Conservation (phyloP, 2,888 invertebrate genomes). For the Eupithecia dodoneata region DNA sequence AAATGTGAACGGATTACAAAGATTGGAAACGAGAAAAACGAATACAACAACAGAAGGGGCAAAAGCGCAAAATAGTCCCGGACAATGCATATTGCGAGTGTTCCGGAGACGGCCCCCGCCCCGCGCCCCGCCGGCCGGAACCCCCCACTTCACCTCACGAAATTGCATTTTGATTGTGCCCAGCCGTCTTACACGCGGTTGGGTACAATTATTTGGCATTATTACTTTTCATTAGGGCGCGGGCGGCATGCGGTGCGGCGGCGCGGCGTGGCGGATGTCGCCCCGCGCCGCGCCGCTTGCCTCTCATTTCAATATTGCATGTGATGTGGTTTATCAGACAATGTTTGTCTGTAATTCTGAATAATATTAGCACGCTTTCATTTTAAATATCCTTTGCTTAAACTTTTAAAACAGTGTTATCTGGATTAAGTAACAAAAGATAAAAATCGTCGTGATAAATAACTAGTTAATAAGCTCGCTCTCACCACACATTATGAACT, state of each 20-base stretch:
- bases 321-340: not conserved
- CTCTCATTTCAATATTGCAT: constrained; percentile 38
- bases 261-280: constrained; percentile 32
- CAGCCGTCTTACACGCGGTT: constrained; percentile 66
- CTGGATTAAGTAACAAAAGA: not conserved
- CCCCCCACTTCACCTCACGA: constrained; percentile 53
- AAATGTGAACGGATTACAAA: constrained; percentile 56
- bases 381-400: not conserved
- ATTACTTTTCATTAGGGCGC: constrained; percentile 67
- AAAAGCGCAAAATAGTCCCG: constrained; percentile 64
- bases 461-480: constrained; percentile 7
- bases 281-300: constrained; percentile 29
- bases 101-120: constrained; percentile 41
- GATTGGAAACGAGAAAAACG: constrained; percentile 60
- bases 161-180: constrained; percentile 76
- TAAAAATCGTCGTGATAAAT: not conserved
- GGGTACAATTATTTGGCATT: constrained; percentile 69
- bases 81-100: constrained; percentile 67
- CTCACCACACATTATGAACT: constrained; percentile 15
- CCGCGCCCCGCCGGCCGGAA: constrained; percentile 23
- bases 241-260: constrained; percentile 44
- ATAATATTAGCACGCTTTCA: not conserved
- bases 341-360: not conserved
- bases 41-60: constrained; percentile 54
- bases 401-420: not conserved